phyloP scores from a whole-genome alignment of 2,113 vertebrate genomes.

The Regulus satrapa region DNA sequence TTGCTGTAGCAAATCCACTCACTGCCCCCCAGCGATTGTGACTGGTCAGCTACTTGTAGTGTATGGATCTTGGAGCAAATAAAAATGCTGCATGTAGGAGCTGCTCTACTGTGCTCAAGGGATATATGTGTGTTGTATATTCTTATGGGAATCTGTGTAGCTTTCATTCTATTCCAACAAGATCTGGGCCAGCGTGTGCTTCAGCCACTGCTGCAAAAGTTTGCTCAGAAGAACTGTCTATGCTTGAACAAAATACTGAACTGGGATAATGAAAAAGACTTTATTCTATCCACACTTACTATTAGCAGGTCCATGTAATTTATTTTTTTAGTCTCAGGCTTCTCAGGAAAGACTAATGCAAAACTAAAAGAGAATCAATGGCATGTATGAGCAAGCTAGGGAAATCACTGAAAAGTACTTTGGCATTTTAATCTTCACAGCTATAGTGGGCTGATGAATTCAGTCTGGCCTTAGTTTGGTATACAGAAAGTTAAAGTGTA shows the following conservation, averaged over 20 bases:
- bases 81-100: not conserved
- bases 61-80: not conserved
- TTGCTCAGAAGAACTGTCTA: not conserved
- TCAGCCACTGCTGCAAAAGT: not conserved
- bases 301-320: not conserved
- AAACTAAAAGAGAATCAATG: not conserved
- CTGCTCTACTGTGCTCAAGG: not conserved
- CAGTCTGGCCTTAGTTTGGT: not conserved
- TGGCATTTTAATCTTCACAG: not conserved
- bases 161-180: not conserved
- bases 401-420: not conserved
- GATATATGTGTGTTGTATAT: not conserved
- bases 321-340: not conserved
- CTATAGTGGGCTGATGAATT: not conserved
- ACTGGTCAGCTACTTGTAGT: not conserved
- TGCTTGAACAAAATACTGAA: not conserved
- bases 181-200: not conserved
- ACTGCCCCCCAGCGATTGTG: not conserved
- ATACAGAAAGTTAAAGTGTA: not conserved
- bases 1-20: not conserved
- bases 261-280: not conserved
- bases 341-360: not conserved
- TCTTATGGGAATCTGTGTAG: not conserved
- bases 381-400: not conserved
- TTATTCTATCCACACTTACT: not conserved